phyloP scores from a whole-genome alignment of 2,113 vertebrate genomes.

The Zapornia atra region DNA sequence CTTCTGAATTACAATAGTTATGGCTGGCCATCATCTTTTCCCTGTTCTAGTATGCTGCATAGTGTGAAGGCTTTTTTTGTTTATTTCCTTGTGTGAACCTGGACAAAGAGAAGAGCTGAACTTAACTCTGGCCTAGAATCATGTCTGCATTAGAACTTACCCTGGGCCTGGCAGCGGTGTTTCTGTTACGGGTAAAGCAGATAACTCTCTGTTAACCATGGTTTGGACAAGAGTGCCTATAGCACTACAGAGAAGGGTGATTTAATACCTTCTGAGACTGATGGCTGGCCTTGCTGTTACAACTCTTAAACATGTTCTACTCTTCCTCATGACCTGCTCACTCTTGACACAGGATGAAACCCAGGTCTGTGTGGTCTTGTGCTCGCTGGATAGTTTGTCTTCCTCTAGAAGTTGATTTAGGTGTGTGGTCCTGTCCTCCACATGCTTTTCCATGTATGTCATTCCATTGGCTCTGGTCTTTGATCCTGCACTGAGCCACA shows the following conservation, averaged over 20 bases:
- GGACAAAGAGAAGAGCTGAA: background rate
- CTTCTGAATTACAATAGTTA: background rate
- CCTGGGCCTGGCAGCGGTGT: background rate
- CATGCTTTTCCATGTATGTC: background rate
- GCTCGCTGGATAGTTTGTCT: background rate
- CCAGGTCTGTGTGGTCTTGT: rapidly evolving
- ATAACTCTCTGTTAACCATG: background rate
- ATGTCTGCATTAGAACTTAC: background rate
- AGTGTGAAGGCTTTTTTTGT: background rate
- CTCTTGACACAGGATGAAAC: background rate
- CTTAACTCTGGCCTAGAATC: background rate
- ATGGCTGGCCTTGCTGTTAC: background rate
- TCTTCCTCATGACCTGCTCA: background rate
- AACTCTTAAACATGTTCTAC: background rate
- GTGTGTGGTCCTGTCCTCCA: background rate
- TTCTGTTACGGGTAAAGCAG: background rate
- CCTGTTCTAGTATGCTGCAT: background rate
- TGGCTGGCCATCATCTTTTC: background rate
- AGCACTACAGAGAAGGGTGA: background rate
- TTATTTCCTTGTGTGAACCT: background rate
- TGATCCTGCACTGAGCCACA: background rate
- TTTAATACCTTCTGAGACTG: background rate
- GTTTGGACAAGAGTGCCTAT: background rate
- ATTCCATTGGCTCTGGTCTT: background rate
- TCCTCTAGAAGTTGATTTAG: background rate